phyloP scores from a whole-genome alignment of 2,113 vertebrate species.

The Odocoileus virginianus region DNA sequence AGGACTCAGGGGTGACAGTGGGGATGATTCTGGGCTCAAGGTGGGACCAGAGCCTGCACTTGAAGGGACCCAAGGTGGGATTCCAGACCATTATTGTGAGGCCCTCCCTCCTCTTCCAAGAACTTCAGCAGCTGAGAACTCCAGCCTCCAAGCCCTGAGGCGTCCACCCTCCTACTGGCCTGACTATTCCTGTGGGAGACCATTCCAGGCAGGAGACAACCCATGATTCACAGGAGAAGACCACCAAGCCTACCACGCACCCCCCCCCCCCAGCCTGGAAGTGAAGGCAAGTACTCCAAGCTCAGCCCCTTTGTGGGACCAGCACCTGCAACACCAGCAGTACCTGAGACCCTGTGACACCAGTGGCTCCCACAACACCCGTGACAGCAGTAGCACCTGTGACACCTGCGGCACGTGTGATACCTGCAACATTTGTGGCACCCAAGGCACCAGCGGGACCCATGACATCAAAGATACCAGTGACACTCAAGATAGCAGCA shows the following conservation, averaged over 20 bases:
- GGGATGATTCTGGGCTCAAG: conserved; percentile 88
- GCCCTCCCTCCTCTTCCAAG: conserved; percentile 68
- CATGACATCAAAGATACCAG: not conserved
- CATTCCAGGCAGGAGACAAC: no score
- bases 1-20: conserved; percentile 85
- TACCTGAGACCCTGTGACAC: no score
- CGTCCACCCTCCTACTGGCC: no score
- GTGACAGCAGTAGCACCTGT: no score
- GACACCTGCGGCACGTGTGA: rapidly evolving
- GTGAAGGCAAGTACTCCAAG: conserved; percentile 82
- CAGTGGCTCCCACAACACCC: no score
- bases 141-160: no score
- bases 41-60: conserved; percentile 74
- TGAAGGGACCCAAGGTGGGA: not conserved
- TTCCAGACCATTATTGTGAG: conserved; percentile 77
- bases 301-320: conserved; percentile 46
- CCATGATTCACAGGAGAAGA: conserved; percentile 1
- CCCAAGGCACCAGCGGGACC: not conserved
- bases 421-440: rapidly evolving
- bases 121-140: no score
- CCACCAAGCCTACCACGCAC: conserved; percentile 80
- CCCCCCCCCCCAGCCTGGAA: conserved; percentile 72
- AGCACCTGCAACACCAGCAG: no score
- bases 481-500: not conserved
- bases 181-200: no score